Base-by-base conservation (phyloP, 2,113 vertebrate species). In the Bostrychus sinensis region DNA sequence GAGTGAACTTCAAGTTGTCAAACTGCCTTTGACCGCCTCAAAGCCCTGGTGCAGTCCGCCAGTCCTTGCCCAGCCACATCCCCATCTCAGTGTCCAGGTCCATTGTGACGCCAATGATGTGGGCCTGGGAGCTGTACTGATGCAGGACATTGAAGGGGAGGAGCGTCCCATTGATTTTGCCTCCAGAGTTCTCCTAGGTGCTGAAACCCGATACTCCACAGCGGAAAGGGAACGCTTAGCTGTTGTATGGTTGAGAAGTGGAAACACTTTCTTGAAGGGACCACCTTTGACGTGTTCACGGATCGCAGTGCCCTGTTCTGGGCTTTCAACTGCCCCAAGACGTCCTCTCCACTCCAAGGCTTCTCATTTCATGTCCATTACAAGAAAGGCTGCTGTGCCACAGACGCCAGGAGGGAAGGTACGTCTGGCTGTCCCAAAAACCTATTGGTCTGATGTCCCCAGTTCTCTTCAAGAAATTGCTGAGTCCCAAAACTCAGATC, bases 181-280 rank as follows among this genome's bases (percentile, higher is more conserved):
- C 19, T 48, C 45, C 45, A 48, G 45, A 48, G 45, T 10, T 41
- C 13, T 41, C 39, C 39, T 8, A 3, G 39, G 39, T 41, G 13
- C 39, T 41, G 39, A 41, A 41, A 16, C 11, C 14, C 39, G 39
- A 16, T 41, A 41, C 14, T 41, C n/a, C 13, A 41, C 39, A 2
- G 39, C 39, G 1, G 39, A 41, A n/a, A 41, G 5, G 17, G 45
- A 48, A 48, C 9, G 20, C 11, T 10, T 48, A 13, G 45, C 45
- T 12, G 45, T 48, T 4, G 45, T 48, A 17, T 48, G 45, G 45
- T 48, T 8, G 20, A 48, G 20, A 48, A 48, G 45, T 48, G 45
- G 45, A 48, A 48, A 23, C 45, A 23, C 20, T 48, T 48, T 8
- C 45, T 48, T 6, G 20, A 48, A 23, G 45, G 45, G 11, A 23